Base-by-base conservation (phyloP, 2,888 invertebrate species). In the Mythimna impura region DNA sequence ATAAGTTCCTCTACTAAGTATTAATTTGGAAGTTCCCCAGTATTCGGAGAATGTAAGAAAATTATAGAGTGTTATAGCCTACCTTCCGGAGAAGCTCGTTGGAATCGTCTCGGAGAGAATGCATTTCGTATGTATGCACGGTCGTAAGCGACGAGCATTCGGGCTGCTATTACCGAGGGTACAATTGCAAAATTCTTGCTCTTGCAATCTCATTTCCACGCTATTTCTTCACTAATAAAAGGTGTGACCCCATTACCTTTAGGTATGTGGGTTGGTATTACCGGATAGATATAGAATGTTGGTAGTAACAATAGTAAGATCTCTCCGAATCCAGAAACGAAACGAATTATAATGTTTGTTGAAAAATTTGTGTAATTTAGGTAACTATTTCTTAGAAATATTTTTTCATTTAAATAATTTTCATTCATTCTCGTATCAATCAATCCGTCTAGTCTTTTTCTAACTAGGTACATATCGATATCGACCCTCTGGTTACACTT, bases 111-210 rank as follows among this genome's bases (percentile, higher is more conserved):
- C 36, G 36, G 30, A 69, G 71, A 76, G 65, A 83, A 81, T 84
- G 85, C 82, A 79, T 83, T 76, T 83, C 61, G 40, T 76, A 78
- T 75, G 81, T 78, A 76, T 79, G 71, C 85, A 71, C 55, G 69
- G 66, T 76, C 61, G 70, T 84, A 72, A 85, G 68, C 75, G 71
- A 76, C 76, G 73, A 82, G 58, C 58, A 66, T 71, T 75, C 66
- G 52, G 54, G 71, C 78, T 62, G 82, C 76, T 84, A 76, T 76
- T 80, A 80, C 76, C 63, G 68, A 71, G 71, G 73, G 73, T 57
- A 82, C 79, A 60, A 81, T 81, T 78, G 81, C 71, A 72, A 81
- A 81, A 81, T 83, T 75, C 78, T 75, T 71, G 63, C 63, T 75
- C 76, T 62, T 67, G 74, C 80, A 68, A 80, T 73, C 66, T 73